Percentiles rank a stretch among this genome's conserved stretches.
These are phyloP conservation scores for Cyclargus thomasi DNA, from an alignment of 1,140 invertebrate genomes.

Conservation along the genomic window DNA sequence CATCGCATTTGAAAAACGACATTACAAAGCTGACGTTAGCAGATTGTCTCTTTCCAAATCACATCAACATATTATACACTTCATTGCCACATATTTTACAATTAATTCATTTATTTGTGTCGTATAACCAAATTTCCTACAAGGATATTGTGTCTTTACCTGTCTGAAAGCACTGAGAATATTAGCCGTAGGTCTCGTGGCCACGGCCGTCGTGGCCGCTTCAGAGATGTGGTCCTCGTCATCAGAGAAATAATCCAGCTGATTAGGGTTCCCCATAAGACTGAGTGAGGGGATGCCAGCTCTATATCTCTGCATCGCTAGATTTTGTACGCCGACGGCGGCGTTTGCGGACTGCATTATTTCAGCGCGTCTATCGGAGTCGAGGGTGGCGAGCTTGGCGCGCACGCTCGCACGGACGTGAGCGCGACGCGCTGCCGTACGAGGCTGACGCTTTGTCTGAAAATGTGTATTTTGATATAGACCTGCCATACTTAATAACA, in stretches of 20 bases:
- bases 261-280: slow-evolving; percentile 78
- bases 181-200: slow-evolving; percentile 58
- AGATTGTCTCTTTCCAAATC: no score
- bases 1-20: no score
- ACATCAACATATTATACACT: no score
- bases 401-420: slow-evolving; percentile 59
- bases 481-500: no score
- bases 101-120: no score
- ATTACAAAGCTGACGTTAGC: no score
- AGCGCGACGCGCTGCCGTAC: slow-evolving; percentile 61
- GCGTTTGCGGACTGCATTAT: slow-evolving; percentile 31
- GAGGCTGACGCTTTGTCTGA: slow-evolving; percentile 52
- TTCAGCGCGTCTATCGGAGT: slow-evolving; percentile 27
- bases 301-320: slow-evolving; percentile 48
- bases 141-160: slow-evolving; percentile 31
- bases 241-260: slow-evolving; percentile 80
- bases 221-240: slow-evolving; percentile 53
- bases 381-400: slow-evolving; percentile 38
- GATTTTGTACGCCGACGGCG: slow-evolving; percentile 40
- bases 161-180: slow-evolving; percentile 62
- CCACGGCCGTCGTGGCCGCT: slow-evolving; percentile 54
- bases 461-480: neutral
- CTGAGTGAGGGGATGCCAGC: slow-evolving; percentile 50
- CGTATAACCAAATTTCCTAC: no score
- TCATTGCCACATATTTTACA: no score